phyloP scores from a whole-genome alignment of 2,797 vertebrate genomes.

The Molossus molossus region DNA sequence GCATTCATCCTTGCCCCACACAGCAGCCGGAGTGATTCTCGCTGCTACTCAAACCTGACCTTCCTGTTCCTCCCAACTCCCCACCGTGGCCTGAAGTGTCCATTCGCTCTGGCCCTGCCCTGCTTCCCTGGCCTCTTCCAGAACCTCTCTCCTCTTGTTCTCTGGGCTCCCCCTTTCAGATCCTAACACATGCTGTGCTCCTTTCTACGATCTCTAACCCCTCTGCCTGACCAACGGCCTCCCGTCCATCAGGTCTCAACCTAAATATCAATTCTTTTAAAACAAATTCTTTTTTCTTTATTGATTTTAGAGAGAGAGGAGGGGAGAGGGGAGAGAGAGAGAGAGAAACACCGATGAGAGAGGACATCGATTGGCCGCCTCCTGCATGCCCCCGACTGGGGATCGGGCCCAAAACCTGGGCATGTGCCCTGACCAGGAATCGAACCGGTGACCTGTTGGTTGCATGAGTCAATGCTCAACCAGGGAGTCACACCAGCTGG shows the following conservation, averaged over 20 bases:
- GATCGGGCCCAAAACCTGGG: too few species aligned
- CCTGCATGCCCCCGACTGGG: too few species aligned
- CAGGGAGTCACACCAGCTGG: too few species aligned
- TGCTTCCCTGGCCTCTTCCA: neutral
- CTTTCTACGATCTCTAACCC: neutral
- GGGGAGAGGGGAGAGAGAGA: too few species aligned
- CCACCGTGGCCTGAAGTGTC: rapidly evolving
- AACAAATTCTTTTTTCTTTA: too few species aligned
- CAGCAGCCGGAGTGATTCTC: neutral
- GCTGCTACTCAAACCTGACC: neutral
- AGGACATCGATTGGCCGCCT: too few species aligned
- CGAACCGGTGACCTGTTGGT: too few species aligned
- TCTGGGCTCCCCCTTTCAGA: neutral
- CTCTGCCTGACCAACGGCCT: neutral
- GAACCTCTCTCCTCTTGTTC: neutral
- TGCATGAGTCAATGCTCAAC: too few species aligned
- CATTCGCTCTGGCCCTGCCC: neutral
- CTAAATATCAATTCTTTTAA: neutral
- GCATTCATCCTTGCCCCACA: too few species aligned
- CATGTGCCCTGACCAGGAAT: too few species aligned
- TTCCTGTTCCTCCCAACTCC: neutral
- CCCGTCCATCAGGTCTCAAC: neutral
- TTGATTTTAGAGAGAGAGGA: too few species aligned
- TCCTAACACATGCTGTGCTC: neutral
- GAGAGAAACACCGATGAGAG: too few species aligned